phyloP scores from a whole-genome alignment of 2,797 vertebrate genomes.

The Glyptemys insculpta region DNA sequence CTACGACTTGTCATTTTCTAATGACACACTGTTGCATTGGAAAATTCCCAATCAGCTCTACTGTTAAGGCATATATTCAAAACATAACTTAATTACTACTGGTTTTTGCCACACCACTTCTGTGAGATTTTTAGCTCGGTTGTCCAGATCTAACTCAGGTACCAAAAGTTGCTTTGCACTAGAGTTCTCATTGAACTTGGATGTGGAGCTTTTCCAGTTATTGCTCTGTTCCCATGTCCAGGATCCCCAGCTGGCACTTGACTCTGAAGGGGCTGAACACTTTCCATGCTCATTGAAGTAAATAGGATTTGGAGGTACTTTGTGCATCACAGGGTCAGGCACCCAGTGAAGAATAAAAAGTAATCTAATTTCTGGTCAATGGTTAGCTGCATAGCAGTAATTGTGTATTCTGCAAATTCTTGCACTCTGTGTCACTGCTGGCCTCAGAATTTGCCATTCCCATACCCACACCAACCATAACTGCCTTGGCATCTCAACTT shows the following conservation, averaged over 20 bases:
- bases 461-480: background rate
- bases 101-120: background rate
- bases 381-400: background rate
- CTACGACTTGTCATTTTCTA: too few relatives aligned
- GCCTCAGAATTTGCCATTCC: fast-evolving
- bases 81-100: background rate
- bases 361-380: too few relatives aligned
- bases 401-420: too few relatives aligned
- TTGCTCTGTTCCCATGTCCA: background rate
- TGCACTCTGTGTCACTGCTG: background rate
- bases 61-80: fast-evolving
- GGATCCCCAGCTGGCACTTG: background rate
- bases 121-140: background rate
- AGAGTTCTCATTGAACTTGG: background rate
- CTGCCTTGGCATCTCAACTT: background rate
- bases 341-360: background rate
- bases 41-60: too few relatives aligned
- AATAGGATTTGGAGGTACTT: background rate
- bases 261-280: background rate
- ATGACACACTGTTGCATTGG: too few relatives aligned
- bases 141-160: background rate
- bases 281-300: background rate
- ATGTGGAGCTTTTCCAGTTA: background rate
- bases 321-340: fast-evolving
- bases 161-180: background rate